Base-by-base conservation (phyloP, 2,797 vertebrate species). In the Cryptoblepharus egeriae region DNA sequence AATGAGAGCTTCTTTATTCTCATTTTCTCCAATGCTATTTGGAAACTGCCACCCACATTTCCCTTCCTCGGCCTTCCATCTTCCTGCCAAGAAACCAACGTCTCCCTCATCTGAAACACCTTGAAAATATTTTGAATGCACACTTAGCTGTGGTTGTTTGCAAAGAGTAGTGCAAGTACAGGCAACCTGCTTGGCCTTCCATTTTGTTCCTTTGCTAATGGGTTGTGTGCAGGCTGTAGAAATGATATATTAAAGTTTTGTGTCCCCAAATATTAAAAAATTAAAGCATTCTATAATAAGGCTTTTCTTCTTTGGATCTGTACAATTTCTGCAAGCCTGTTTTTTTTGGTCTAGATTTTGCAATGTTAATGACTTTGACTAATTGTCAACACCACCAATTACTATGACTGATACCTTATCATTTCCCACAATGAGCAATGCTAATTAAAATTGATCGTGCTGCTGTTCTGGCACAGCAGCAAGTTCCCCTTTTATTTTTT, bases 381-480 rank as follows among this genome's bases (percentile, higher is more conserved):
- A 96, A 96, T 96, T 96, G 95, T 96, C 95, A 96, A 92, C 95
- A 95, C 92, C 93, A 91, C 93, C 95, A 96, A 93, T 95, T 96
- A 95, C 94, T 94, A 91, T 96, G 96, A 95, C 94, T 95, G 95
- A 96, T 96, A 96, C 92, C 94, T 96, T 95, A 96, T 96, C 95
- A 96, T 95, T 95, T 95, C 87, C 92, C 92, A 95, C 92, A 95
- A 94, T 93, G 93, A 96, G 93, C 93, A 95, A 93, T 95, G 92
- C 93, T 96, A 96, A 96, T 96, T 96, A 96, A 96, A 96, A 96
- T 95, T 95, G 95, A 96, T 96, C 95, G 91, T 93, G 78, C 91
- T 93, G 87, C 91, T 93, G 94, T 92, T 96, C 94, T 96, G 94
- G 88, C 92, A 91, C 93, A 94, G 92, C 94, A 91, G 93, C 91